phyloP scores from a whole-genome alignment of 2,797 vertebrate genomes.

The Lepus townsendii region DNA sequence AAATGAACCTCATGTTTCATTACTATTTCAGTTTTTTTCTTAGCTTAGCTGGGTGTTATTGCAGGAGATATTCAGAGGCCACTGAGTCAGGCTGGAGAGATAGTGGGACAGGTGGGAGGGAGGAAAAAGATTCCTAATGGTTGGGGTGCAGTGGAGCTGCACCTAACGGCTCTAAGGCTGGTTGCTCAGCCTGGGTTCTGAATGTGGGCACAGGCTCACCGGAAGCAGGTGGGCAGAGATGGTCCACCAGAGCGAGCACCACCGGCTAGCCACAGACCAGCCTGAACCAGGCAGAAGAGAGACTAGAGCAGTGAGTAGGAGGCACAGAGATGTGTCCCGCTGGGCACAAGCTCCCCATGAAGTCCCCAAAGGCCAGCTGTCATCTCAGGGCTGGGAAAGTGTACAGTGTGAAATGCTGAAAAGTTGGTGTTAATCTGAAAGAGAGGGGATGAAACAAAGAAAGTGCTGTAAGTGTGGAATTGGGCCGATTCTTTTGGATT shows the following conservation, averaged over 20 bases:
- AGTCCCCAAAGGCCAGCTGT: not conserved
- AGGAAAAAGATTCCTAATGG: not conserved
- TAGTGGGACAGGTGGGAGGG: not conserved
- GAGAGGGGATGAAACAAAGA: not conserved
- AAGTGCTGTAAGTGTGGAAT: not conserved
- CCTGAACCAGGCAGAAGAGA: not conserved
- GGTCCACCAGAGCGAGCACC: not conserved
- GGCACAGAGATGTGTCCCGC: not conserved
- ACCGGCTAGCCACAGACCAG: not conserved
- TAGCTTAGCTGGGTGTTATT: not conserved
- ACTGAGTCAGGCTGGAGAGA: constrained; percentile 21
- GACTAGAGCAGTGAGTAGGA: not conserved
- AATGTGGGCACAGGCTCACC: not conserved
- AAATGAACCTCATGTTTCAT: not conserved
- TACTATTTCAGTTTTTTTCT: not conserved
- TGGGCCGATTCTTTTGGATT: not conserved
- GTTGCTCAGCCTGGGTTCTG: not conserved
- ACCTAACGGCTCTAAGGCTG: not conserved
- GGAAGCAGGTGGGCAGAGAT: not conserved
- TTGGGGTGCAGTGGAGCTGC: not conserved
- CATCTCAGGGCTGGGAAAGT: not conserved
- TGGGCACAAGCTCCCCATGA: not conserved
- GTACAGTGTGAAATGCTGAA: not conserved
- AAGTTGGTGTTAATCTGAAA: not conserved
- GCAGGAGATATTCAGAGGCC: not conserved